These are phyloP conservation scores for Corydoras maculifer DNA, from an alignment of 2,113 vertebrate genomes.

Conservation along the genomic window DNA sequence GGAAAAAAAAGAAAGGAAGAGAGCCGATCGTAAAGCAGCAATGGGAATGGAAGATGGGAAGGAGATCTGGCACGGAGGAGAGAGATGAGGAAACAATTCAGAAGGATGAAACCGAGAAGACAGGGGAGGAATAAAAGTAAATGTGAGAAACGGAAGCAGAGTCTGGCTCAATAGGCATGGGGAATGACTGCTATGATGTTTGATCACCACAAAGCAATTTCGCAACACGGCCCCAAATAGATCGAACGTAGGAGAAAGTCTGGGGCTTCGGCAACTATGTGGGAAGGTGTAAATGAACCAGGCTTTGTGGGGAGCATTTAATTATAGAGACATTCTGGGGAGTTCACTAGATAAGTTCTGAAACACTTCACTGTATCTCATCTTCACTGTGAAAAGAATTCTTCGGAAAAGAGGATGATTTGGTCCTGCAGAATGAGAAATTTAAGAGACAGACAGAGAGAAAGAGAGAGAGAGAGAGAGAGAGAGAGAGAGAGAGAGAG, in stretches of 20 bases:
- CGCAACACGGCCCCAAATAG: not conserved
- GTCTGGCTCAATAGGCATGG: not conserved
- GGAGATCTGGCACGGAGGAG: not conserved
- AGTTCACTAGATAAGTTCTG: constrained; percentile 7
- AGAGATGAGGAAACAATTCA: not conserved
- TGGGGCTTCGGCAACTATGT: not conserved
- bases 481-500: too few relatives aligned
- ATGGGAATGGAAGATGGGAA: constrained; percentile 4
- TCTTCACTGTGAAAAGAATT: not conserved
- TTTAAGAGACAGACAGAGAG: not conserved
- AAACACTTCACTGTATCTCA: constrained; percentile 2
- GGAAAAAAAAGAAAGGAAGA: not conserved
- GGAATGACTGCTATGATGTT: constrained; percentile 16
- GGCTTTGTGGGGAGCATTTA: not conserved
- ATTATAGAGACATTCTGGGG: not conserved
- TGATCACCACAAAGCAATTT: constrained; percentile 11
- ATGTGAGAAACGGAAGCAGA: not conserved
- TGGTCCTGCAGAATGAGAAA: not conserved
- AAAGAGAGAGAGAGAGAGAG: too few relatives aligned
- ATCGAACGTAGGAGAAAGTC: constrained; percentile 10
- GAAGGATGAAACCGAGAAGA: not conserved
- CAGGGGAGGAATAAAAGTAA: not conserved
- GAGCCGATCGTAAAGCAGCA: constrained; percentile 1
- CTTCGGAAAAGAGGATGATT: not conserved
- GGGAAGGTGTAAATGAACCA: constrained; percentile 15